phyloP scores from a whole-genome alignment of 2,888 invertebrate species.

The Eurytoma adleriae region DNA sequence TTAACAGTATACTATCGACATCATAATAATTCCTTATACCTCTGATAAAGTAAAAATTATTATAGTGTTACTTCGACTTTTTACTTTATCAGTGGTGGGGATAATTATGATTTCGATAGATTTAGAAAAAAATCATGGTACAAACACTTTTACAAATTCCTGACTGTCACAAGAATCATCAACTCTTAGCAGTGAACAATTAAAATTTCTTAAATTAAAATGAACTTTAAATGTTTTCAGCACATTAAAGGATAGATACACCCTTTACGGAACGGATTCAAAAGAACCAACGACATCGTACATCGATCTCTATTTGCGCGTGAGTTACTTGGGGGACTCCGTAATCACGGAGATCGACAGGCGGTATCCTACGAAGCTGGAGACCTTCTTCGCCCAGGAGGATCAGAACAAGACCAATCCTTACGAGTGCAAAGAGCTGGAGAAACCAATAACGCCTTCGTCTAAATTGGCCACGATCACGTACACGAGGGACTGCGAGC shows the following conservation, averaged over 20 bases:
- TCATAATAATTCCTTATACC: too few species aligned
- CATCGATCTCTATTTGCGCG: conserved; percentile 65
- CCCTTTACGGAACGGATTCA: background rate
- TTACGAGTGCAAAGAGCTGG: conserved; percentile 62
- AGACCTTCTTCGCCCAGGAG: conserved; percentile 64
- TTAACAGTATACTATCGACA: too few species aligned
- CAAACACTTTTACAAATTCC: too few species aligned
- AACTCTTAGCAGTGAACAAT: too few species aligned
- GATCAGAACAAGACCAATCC: conserved; percentile 60
- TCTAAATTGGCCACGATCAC: background rate
- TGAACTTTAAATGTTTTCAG: too few species aligned
- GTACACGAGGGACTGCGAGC: background rate
- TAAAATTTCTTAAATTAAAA: too few species aligned
- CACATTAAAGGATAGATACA: conserved; percentile 58
- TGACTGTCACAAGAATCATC: too few species aligned
- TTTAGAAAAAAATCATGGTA: too few species aligned
- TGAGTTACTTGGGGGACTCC: conserved; percentile 68
- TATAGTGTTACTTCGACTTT: too few species aligned
- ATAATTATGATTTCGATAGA: too few species aligned
- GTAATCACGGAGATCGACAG: conserved; percentile 67
- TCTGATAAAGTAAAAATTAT: too few species aligned
- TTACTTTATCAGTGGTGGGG: too few species aligned
- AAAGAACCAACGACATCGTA: conserved; percentile 51
- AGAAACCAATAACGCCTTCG: conserved; percentile 54
- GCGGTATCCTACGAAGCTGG: conserved; percentile 21